These are phyloP conservation scores for Noctua fimbriata DNA, from an alignment of 2,888 invertebrate species.

Conservation along the genomic window DNA sequence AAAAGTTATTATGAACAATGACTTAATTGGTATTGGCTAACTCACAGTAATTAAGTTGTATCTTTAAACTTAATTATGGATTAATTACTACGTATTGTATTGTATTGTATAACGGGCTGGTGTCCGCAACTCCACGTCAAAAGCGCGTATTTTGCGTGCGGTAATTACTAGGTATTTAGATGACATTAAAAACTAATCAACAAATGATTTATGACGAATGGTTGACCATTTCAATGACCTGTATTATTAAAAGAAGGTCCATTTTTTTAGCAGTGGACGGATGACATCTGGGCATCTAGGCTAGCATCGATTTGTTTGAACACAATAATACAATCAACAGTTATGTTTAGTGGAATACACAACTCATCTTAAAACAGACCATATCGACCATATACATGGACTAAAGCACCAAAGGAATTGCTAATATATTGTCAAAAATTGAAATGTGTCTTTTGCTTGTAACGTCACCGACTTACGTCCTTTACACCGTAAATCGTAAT, in stretches of 20 bases:
- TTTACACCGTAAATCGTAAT: neutral
- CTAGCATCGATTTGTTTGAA: neutral
- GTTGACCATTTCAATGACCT: neutral
- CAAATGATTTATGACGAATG: neutral
- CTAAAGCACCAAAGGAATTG: neutral
- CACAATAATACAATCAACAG: neutral
- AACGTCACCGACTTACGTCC: neutral
- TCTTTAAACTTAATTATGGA: neutral
- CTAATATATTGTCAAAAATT: neutral
- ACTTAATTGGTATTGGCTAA: neutral
- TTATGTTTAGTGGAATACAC: neutral
- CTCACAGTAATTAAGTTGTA: neutral
- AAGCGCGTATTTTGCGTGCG: too few species aligned
- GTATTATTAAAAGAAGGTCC: neutral
- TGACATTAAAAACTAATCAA: slow-evolving; percentile 31
- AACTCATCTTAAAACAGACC: neutral
- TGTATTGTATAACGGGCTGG: too few species aligned
- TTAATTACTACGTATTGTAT: slow-evolving; percentile 9
- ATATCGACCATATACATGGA: too few species aligned
- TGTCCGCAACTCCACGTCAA: too few species aligned
- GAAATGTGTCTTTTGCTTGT: neutral
- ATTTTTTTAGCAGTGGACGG: slow-evolving; percentile 41
- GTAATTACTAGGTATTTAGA: slow-evolving; percentile 12
- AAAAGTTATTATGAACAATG: neutral
- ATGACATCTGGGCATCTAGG: neutral